Base-by-base conservation (phyloP, 1,140 invertebrate genomes). In the Asbolus verrucosus region DNA sequence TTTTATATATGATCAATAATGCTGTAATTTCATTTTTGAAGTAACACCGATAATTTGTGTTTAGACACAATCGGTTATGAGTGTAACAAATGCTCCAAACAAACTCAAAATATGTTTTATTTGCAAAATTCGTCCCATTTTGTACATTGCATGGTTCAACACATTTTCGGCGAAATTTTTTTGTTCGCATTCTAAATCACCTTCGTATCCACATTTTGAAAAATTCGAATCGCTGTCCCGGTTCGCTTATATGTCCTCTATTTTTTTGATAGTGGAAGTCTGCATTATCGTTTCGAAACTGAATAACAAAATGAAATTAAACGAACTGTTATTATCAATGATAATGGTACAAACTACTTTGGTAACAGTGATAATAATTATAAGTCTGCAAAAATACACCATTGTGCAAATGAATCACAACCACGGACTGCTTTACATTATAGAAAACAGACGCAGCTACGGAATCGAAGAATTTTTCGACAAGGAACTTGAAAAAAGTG, bases 371-470 rank as follows among this genome's bases (percentile, higher is more conserved):
- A 27, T 27, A 1, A 27, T 50, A 3, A 50, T 13, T 8, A n/a
- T 50, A 5, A 50, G 5, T 50, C 24, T 50, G 18, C 43, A 50
- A 15, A 50, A 21, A 13, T 11, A 24, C 19, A 50, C n/a, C 0
- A 27, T n/a, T 19, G n/a, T 24, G 19, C 43, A 50, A 19, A 50
- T 50, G 1, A 11, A 8, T 14, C 43, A 50, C 19, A 18, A 11
- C 16, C 43, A 50, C 19, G 43, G 43, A 5, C 5, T 50, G 6
- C 6, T 50, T 24, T 50, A 50, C 18, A 50, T 50, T 6, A 19
- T 50, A n/a, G 43, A 50, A 50, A 50, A 50, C n/a, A 50, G 43
- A 24, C 43, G 19, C 18, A 24, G 24, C 16, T 50, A 24, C 19
- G 43, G 13, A 9, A 50, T 50, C 2, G 5, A n/a, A 6, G 18